Conservation (phyloP, 2,797 vertebrate species). For the Alauda arvensis region DNA sequence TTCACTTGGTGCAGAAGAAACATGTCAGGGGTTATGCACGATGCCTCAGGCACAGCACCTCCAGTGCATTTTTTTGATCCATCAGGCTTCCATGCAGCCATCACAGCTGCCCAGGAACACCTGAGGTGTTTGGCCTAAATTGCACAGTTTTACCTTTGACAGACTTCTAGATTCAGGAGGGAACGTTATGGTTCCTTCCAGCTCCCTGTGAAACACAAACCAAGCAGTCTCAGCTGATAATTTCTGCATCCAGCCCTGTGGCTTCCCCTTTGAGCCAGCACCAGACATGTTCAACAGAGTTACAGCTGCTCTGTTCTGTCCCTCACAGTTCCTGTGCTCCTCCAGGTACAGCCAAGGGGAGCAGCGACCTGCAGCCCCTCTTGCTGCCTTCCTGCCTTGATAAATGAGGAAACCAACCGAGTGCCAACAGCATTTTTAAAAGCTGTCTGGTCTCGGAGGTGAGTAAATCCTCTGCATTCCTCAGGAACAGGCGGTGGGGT, state of each 20-base stretch:
- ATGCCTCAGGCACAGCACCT: background rate
- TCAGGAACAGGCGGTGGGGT: background rate
- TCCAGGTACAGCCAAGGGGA: background rate
- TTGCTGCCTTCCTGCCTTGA: background rate
- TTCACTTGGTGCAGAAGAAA: background rate
- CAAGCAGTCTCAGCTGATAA: background rate
- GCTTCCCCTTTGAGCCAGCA: background rate
- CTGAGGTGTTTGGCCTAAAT: background rate
- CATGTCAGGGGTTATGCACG: background rate
- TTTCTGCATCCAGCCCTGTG: background rate
- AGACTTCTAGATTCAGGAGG: background rate
- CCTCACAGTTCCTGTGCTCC: background rate
- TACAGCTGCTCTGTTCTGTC: background rate
- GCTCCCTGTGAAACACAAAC: background rate
- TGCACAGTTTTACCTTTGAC: background rate
- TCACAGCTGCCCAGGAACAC: background rate
- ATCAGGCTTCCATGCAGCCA: background rate
- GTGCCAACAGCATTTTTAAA: background rate
- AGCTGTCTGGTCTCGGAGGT: background rate
- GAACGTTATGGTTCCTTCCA: background rate
- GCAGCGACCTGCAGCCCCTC: background rate
- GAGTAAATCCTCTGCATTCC: background rate
- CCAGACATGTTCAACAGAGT: accelerated
- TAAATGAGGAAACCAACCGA: background rate
- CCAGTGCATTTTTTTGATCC: background rate